Conservation (phyloP, 2,797 vertebrate genomes). For the Macropus fuliginosus region DNA sequence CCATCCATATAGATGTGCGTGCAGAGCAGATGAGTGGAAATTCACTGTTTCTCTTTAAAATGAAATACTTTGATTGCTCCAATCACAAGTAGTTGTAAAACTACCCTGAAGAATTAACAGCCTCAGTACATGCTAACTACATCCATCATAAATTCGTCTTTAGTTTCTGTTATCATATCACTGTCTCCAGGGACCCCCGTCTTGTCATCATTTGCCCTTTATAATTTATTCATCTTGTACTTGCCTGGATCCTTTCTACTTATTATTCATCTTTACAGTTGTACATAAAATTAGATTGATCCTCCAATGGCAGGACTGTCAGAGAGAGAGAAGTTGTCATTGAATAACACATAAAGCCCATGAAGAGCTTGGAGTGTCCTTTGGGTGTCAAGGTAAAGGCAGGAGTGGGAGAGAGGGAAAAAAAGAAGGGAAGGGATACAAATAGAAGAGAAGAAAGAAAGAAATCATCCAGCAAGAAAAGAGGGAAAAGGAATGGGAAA, state of each 20-base stretch:
- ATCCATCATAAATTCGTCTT: conserved; percentile 87
- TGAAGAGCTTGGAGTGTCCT: conserved; percentile 72
- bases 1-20: conserved; percentile 66
- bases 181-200: conserved; percentile 84
- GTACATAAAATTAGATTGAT: conserved; percentile 89
- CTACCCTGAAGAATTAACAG: conserved; percentile 86
- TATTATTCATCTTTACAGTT: conserved; percentile 90
- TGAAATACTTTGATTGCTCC: conserved; percentile 83
- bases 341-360: conserved; percentile 79
- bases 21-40: conserved; percentile 79
- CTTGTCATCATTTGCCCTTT: conserved; percentile 90
- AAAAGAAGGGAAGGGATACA: background rate
- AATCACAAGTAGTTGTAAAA: conserved; percentile 86
- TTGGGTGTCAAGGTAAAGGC: conserved; percentile 69
- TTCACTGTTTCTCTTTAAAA: conserved; percentile 82
- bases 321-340: conserved; percentile 81
- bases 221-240: conserved; percentile 90
- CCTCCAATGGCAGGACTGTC: conserved; percentile 79
- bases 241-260: conserved; percentile 86
- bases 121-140: conserved; percentile 84
- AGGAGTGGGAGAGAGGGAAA: conserved; percentile 36
- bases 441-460: conserved; percentile 18
- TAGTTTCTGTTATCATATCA: conserved; percentile 88
- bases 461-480: background rate
- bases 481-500: conserved; percentile 37